Conservation (phyloP, 2,797 vertebrate species). For the Orientallactaga sibirica region DNA sequence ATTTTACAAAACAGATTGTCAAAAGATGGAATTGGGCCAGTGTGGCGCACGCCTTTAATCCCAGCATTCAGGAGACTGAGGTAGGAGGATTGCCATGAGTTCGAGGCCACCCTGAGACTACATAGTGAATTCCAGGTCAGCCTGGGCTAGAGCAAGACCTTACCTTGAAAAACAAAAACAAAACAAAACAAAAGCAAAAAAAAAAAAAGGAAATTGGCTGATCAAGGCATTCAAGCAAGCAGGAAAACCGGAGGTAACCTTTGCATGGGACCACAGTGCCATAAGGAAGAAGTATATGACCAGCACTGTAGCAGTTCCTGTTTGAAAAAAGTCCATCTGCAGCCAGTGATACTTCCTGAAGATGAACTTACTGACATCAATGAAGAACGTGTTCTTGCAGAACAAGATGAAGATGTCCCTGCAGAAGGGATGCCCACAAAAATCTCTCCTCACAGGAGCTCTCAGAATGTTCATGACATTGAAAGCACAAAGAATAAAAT, state of each 20-base stretch:
- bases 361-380: neutral
- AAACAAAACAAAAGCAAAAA: no score
- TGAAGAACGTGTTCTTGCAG: no score
- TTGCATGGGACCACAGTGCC: neutral
- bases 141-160: no score
- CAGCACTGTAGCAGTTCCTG: neutral
- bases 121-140: no score
- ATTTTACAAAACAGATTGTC: neutral
- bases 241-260: neutral
- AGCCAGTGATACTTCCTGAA: neutral
- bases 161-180: no score
- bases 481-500: neutral
- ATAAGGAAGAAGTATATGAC: no score
- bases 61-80: no score
- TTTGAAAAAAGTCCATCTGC: neutral
- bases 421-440: neutral
- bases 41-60: no score
- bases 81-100: no score
- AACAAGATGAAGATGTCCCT: neutral
- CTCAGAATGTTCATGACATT: no score
- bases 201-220: neutral
- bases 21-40: neutral
- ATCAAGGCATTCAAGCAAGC: neutral
- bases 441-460: neutral
- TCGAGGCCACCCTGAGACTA: no score